A percentile compares a stretch with the other conserved stretches of the same genome.
Evolutionary conservation across 2,113 vertebrate species (phyloP).

Genomic region (Cercocebus atys): DNA sequence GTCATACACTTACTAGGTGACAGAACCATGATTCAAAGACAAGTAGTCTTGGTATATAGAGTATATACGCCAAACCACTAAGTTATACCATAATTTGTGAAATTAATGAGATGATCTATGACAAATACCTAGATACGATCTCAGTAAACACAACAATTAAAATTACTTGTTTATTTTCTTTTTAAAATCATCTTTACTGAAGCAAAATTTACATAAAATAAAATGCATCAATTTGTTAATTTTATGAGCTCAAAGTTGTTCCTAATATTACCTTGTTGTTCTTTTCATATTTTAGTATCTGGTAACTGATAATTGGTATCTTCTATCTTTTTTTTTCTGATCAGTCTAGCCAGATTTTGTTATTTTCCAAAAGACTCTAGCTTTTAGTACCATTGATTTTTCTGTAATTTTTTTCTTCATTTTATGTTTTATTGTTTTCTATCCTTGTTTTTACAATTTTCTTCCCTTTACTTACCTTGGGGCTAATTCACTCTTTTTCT

Average conservation of each 20-base stretch:
- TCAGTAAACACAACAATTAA: background rate
- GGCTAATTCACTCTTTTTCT: background rate
- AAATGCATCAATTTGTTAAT: background rate
- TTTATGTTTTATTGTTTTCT: background rate
- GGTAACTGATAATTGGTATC: background rate
- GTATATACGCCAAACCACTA: background rate
- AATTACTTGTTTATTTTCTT: background rate
- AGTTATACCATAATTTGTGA: background rate
- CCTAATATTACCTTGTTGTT: background rate
- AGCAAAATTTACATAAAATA: background rate
- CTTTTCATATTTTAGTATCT: background rate
- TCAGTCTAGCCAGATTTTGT: background rate
- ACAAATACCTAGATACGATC: background rate
- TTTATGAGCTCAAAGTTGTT: background rate
- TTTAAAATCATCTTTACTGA: background rate
- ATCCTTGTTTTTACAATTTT: background rate
- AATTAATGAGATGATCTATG: background rate
- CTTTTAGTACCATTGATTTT: background rate
- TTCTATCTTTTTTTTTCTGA: background rate
- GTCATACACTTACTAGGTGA: too few relatives aligned
- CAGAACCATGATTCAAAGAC: background rate
- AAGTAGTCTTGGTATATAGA: fast-evolving
- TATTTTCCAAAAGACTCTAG: background rate
- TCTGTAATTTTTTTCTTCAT: background rate
- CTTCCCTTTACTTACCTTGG: background rate